Evolutionary conservation across 1,140 invertebrate species (phyloP).

Genomic region (Lethocerus indicus): DNA sequence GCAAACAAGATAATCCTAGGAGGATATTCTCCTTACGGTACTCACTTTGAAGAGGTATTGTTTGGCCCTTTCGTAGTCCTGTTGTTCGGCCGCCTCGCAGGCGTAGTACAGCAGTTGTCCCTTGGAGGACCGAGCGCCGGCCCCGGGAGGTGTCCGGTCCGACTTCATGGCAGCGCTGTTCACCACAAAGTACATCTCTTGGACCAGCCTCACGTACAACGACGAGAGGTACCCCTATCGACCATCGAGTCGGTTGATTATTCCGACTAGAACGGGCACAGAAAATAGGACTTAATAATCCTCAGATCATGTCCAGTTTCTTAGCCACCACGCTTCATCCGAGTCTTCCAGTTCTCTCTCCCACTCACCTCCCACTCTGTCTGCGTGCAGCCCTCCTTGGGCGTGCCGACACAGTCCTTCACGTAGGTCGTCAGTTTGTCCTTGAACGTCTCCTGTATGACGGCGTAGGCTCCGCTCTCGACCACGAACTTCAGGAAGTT

Average conservation of each 20-base stretch:
- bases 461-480: neutral
- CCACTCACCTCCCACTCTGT: neutral
- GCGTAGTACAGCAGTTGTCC: constrained; percentile 7
- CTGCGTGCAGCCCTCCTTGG: neutral
- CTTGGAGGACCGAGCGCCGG: constrained; percentile 1
- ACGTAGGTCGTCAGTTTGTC: neutral
- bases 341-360: neutral
- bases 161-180: neutral
- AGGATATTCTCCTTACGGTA: no score
- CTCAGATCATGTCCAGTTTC: neutral
- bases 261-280: neutral
- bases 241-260: no score
- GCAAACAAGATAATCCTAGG: no score
- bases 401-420: neutral
- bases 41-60: constrained; percentile 12
- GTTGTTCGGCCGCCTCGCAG: constrained; percentile 9
- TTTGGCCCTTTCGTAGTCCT: constrained; percentile 6
- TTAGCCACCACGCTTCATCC: neutral
- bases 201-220: constrained; percentile 4
- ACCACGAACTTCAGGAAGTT: neutral
- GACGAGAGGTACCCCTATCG: constrained; percentile 5
- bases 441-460: neutral
- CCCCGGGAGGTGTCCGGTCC: neutral
- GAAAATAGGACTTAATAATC: neutral
- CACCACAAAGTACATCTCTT: constrained; percentile 8